Evolutionary conservation across 2,113 vertebrate genomes (phyloP).

Genomic region (Elachura formosa): DNA sequence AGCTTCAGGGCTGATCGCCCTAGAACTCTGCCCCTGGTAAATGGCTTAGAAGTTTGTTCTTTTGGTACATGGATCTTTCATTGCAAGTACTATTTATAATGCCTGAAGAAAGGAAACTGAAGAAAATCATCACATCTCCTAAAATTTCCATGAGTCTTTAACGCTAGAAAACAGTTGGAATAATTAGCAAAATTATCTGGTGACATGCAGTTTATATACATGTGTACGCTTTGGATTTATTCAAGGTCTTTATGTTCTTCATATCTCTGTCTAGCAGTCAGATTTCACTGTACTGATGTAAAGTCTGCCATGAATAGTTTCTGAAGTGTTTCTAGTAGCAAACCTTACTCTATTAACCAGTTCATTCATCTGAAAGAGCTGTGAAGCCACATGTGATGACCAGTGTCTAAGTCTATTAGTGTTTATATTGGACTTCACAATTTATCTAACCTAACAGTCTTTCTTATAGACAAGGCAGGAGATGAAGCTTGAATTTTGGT

Average conservation of each 20-base stretch:
- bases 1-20: constrained; percentile 76
- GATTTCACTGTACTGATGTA: not conserved
- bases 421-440: not conserved
- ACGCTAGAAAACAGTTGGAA: not conserved
- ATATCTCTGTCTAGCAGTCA: not conserved
- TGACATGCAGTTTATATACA: not conserved
- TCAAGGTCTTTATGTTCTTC: not conserved
- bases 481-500: not conserved
- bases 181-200: not conserved
- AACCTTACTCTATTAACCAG: not conserved
- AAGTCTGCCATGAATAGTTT: not conserved
- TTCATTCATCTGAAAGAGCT: not conserved
- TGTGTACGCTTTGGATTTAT: accelerated
- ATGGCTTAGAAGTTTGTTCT: not conserved
- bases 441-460: not conserved
- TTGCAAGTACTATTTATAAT: not conserved
- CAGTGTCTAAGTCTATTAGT: not conserved
- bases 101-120: not conserved
- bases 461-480: not conserved
- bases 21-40: constrained; percentile 81
- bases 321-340: not conserved
- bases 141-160: not conserved
- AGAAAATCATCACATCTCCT: not conserved
- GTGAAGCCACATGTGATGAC: not conserved
- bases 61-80: not conserved